Conservation (phyloP, 1,140 invertebrate genomes). For the Philopotamus ludificatus region DNA sequence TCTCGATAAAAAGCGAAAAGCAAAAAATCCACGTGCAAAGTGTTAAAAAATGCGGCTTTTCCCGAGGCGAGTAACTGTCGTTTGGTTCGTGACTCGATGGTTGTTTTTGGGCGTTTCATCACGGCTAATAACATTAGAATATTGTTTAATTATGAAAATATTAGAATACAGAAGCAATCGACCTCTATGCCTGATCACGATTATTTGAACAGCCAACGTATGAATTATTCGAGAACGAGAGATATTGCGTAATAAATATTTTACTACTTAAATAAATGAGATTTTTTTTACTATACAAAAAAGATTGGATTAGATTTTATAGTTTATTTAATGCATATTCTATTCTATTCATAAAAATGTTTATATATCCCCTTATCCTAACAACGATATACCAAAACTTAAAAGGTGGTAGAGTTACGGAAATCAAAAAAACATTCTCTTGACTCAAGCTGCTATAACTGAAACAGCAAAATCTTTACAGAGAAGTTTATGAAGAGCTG, state of each 20-base stretch:
- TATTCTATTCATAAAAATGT: no score
- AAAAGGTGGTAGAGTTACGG: slow-evolving; percentile 28
- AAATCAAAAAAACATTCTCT: slow-evolving; percentile 12
- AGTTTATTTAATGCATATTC: no score
- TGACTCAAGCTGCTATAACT: slow-evolving; percentile 7
- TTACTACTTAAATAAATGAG: no score
- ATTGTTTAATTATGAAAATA: neutral
- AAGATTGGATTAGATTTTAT: no score
- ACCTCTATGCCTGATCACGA: neutral
- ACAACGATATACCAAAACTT: no score
- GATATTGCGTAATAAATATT: no score
- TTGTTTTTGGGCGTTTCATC: slow-evolving; percentile 11
- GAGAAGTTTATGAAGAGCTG: no score
- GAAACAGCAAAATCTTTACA: slow-evolving; percentile 25
- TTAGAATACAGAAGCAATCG: neutral
- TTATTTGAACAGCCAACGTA: no score
- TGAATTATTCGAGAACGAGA: no score
- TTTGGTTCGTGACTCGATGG: neutral
- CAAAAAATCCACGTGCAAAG: neutral
- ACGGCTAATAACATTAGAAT: neutral
- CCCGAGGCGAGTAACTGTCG: neutral
- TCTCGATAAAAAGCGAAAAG: neutral
- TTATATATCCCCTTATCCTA: no score
- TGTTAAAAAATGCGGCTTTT: neutral
- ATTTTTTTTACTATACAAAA: no score